Conservation (phyloP, 2,888 invertebrate genomes). For the Zootermopsis nevadensis region DNA sequence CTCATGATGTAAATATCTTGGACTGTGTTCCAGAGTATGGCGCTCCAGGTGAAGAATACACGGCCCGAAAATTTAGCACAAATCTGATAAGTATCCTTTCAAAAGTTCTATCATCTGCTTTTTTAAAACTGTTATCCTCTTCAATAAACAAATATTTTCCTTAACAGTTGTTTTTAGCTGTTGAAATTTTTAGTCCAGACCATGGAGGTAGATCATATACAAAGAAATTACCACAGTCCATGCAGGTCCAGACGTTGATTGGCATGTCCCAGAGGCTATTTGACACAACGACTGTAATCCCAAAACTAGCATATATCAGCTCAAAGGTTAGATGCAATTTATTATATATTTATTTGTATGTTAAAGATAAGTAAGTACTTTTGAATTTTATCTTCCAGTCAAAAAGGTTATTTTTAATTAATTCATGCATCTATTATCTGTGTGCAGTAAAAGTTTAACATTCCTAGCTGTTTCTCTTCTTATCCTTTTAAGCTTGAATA, state of each 20-base stretch:
- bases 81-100: slow-evolving; percentile 69
- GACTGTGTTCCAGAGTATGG: slow-evolving; percentile 76
- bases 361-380: neutral
- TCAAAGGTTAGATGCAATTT: slow-evolving; percentile 62
- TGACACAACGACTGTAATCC: slow-evolving; percentile 66
- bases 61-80: slow-evolving; percentile 71
- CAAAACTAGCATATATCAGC: slow-evolving; percentile 62
- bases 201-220: slow-evolving; percentile 66
- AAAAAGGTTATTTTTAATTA: too few relatives aligned
- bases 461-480: too few relatives aligned
- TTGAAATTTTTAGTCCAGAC: slow-evolving; percentile 70
- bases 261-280: slow-evolving; percentile 84
- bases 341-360: neutral
- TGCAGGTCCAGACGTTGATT: slow-evolving; percentile 85
- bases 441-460: too few relatives aligned
- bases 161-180: slow-evolving; percentile 56
- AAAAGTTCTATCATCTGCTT: neutral
- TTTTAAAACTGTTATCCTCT: neutral
- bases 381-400: too few relatives aligned
- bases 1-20: neutral
- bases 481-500: too few relatives aligned
- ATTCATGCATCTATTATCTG: too few relatives aligned
- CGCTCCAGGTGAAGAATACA: slow-evolving; percentile 80
- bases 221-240: slow-evolving; percentile 81
- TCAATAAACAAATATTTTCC: slow-evolving; percentile 2